Evolutionary conservation across 2,797 vertebrate genomes (phyloP), one percentile per base, ranked within the genome.

Genomic region (Pyrrhura leucotis): DNA sequence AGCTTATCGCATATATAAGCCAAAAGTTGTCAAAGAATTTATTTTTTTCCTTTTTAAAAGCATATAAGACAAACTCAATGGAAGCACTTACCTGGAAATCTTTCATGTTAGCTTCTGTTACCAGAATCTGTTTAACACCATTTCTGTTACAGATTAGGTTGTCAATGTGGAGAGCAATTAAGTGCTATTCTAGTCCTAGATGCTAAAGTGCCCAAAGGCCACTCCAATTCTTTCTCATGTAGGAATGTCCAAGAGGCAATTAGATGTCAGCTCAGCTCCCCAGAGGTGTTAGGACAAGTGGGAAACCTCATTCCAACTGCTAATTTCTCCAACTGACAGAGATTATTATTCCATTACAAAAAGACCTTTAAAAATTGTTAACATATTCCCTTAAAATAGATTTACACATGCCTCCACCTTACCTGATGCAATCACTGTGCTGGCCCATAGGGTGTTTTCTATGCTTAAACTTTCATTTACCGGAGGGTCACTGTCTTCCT

Each of bases 341-440:
- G 88, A 96, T 95, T 96, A 97, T 97, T 97, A 96, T 79, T 96
- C 92, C 97, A 98, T 97, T 96, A 96, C 68, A 74, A 69, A 93
- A 95, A 94, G 90, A 95, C 88, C 90, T 94, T 92, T 71, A 86
- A 95, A 97, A 98, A 98, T 97, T 97, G 97, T 72, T 98, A 97
- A 96, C 98, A 98, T 88, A 93, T 86, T 95, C 88, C 90, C 87
- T 71, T 48, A 37, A 68, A 85, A 78, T 35, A 81, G 50, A 51
- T 50, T 48, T 31, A 59, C 9, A 29, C 5, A 3, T 37, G 73
- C 21, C 81, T 93, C 69, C 28, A 35, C 56, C 96, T 98, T 98
- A 99, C 99, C 99, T 88, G 99, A 99, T n/a, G 99, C 99, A 19
- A 99, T 98, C 74, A 99, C 99, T 0, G 99, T 99, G 98, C 99